These are phyloP conservation scores for Acanthosepion pharaonis DNA, from an alignment of 2,888 invertebrate genomes.

Conservation along the genomic window DNA sequence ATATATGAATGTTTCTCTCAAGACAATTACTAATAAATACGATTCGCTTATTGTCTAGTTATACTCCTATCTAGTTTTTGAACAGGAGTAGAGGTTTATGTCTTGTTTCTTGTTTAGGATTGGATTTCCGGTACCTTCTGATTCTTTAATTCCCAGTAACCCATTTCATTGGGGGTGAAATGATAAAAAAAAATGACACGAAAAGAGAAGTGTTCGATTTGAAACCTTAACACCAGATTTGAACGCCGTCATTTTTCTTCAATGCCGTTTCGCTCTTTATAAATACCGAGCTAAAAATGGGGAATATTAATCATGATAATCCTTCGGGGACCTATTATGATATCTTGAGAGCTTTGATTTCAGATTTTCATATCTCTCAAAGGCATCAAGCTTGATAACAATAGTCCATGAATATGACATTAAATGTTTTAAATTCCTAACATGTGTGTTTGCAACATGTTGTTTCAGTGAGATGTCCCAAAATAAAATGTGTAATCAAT, in stretches of 20 bases:
- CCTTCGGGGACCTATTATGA: neutral
- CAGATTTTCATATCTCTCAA: neutral
- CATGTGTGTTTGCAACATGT: neutral
- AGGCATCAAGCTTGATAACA: neutral
- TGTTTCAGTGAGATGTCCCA: neutral
- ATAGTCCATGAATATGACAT: neutral
- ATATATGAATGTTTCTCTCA: no score
- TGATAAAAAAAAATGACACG: no score
- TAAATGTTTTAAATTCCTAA: neutral
- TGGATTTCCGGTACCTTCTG: no score
- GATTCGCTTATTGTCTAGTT: no score
- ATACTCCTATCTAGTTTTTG: no score
- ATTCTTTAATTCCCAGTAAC: no score
- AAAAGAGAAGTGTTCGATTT: neutral
- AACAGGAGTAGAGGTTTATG: no score
- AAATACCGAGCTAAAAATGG: neutral
- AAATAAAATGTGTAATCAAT: constrained; percentile 33
- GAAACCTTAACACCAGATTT: neutral
- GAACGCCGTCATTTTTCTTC: neutral
- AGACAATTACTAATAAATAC: no score
- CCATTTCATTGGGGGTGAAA: no score
- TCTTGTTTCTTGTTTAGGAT: no score
- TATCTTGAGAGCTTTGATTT: neutral
- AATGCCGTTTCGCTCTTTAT: neutral
- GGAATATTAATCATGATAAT: neutral